A percentile compares a stretch with the other conserved stretches of the same genome.
These are phyloP conservation scores for Dendroctonus valens DNA, from an alignment of 1,140 invertebrate genomes.

Conservation along the genomic window DNA sequence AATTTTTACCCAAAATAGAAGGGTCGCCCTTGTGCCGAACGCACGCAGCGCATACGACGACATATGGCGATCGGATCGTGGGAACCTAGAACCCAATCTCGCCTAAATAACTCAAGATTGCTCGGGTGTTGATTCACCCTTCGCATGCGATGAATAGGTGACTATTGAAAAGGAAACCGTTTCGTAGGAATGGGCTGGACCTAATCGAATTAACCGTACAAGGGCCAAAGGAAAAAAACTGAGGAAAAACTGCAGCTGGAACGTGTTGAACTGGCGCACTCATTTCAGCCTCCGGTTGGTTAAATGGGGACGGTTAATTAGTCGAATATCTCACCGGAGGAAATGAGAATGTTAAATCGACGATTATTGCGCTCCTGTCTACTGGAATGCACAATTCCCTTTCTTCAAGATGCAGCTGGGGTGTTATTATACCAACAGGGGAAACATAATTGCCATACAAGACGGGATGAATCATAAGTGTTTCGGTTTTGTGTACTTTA, in stretches of 20 bases:
- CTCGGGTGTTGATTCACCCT: constrained; percentile 25
- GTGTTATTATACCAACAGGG: constrained; percentile 24
- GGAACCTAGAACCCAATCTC: constrained; percentile 24
- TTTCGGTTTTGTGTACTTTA: constrained; percentile 8
- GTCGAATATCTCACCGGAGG: too few species aligned
- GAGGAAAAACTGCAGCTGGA: too few species aligned
- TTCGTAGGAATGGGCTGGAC: constrained; percentile 11
- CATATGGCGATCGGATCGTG: constrained; percentile 32
- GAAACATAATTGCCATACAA: constrained; percentile 27
- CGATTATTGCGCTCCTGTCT: neutral
- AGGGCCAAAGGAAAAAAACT: neutral
- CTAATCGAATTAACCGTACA: too few species aligned
- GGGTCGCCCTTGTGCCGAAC: constrained; percentile 27
- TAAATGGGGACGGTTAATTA: too few species aligned
- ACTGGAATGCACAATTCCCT: constrained; percentile 14
- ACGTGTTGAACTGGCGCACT: too few species aligned
- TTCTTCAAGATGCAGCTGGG: constrained; percentile 25
- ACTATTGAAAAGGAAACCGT: constrained; percentile 19
- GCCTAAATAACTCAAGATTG: constrained; percentile 28
- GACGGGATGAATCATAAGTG: constrained; percentile 10
- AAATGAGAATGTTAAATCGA: neutral
- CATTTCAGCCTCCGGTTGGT: too few species aligned
- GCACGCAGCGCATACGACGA: constrained; percentile 31
- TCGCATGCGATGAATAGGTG: constrained; percentile 24
- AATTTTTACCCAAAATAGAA: constrained; percentile 29